phyloP scores from a whole-genome alignment of 2,113 vertebrate species.

The Stegostoma tigrinum region DNA sequence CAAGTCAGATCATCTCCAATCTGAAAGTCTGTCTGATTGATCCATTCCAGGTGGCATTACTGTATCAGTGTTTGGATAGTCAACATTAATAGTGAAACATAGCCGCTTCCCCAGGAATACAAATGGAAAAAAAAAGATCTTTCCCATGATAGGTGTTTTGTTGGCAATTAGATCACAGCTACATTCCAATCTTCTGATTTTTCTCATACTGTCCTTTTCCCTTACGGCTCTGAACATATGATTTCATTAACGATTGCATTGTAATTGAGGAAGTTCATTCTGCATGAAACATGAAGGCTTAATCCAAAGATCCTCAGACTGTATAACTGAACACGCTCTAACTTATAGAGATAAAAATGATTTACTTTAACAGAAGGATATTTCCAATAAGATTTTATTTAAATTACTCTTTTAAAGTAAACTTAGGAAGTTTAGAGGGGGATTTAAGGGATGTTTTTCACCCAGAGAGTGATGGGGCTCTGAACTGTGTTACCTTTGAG shows the following conservation, averaged over 20 bases:
- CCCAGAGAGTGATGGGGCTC: too few relatives aligned
- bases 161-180: neutral
- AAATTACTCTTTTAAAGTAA: too few relatives aligned
- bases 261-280: slow-evolving; percentile 4
- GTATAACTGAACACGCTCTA: neutral
- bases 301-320: neutral
- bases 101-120: neutral
- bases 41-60: neutral
- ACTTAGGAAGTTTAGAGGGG: too few relatives aligned
- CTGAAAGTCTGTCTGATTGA: neutral
- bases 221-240: neutral
- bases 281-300: neutral
- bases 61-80: neutral
- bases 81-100: neutral
- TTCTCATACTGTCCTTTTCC: neutral
- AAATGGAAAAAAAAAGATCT: neutral
- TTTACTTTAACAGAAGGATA: neutral
- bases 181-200: neutral
- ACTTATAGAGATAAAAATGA: neutral
- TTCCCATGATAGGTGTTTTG: neutral
- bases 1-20: neutral
- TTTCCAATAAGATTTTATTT: neutral
- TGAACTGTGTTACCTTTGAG: too few relatives aligned
- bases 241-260: neutral
- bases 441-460: too few relatives aligned